phyloP scores from a whole-genome alignment of 2,797 vertebrate species.

The Aselliscus stoliczkanus region DNA sequence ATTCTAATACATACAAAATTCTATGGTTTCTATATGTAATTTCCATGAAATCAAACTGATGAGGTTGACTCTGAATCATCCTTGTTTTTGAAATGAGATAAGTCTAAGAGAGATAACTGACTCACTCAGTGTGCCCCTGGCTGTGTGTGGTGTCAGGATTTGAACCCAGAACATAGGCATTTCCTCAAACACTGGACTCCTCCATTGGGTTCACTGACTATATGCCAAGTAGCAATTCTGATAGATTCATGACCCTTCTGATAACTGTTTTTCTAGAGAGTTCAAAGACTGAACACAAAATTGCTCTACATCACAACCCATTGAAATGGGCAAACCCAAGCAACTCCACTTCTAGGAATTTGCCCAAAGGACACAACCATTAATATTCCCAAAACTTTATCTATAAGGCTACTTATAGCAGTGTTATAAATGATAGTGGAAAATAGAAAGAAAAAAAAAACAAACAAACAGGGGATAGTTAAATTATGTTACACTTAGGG shows the following conservation, averaged over 20 bases:
- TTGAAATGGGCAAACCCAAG: neutral
- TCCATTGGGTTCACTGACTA: neutral
- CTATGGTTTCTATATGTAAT: conserved; percentile 3
- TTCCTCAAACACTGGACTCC: neutral
- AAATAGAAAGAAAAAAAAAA: neutral
- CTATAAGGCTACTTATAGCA: neutral
- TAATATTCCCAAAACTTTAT: neutral
- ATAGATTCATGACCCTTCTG: neutral
- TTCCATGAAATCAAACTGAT: conserved; percentile 28
- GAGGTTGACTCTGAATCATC: neutral
- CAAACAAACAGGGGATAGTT: neutral
- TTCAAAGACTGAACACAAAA: neutral
- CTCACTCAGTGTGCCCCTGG: neutral
- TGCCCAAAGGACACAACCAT: neutral
- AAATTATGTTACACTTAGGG: neutral
- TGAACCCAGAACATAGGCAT: neutral
- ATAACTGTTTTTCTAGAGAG: neutral
- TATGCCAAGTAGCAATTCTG: neutral
- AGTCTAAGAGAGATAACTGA: neutral
- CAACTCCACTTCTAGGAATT: neutral
- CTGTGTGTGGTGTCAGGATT: neutral
- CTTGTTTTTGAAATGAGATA: conserved; percentile 6
- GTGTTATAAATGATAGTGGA: neutral
- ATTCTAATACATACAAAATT: neutral
- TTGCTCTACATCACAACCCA: neutral